Conservation (phyloP, 2,113 vertebrate genomes). For the Pogonocichla stellata region DNA sequence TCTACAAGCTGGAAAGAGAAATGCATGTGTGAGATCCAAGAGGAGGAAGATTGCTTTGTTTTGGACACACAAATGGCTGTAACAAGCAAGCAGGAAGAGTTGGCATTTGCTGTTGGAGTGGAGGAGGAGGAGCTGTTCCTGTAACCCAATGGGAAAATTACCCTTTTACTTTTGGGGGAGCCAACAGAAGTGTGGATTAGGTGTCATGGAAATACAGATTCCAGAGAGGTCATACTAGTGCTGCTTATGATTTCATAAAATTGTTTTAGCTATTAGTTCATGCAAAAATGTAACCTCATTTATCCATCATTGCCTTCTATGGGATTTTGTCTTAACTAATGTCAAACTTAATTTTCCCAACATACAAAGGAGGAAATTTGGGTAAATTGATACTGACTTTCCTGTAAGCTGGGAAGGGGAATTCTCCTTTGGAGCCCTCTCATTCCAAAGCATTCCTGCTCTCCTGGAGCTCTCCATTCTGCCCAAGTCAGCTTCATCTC, state of each 20-base stretch:
- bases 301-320: not conserved
- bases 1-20: not conserved
- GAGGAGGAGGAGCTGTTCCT: not conserved
- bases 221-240: not conserved
- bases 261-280: not conserved
- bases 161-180: not conserved
- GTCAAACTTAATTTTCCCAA: not conserved
- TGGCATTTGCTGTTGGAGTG: not conserved
- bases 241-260: slow-evolving; percentile 2
- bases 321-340: not conserved
- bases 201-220: not conserved
- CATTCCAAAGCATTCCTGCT: not conserved
- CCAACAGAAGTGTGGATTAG: not conserved
- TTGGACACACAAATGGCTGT: not conserved
- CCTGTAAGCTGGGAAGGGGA: not conserved
- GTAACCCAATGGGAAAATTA: not conserved
- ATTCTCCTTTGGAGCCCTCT: not conserved
- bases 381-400: not conserved
- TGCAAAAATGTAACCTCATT: not conserved
- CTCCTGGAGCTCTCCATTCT: not conserved
- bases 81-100: not conserved
- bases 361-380: not conserved
- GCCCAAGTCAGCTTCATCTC: not conserved
- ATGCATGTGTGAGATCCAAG: not conserved
- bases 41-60: not conserved